These are phyloP conservation scores for Pseudeuparius sepicola DNA, from an alignment of 2,888 invertebrate genomes.

Conservation along the genomic window DNA sequence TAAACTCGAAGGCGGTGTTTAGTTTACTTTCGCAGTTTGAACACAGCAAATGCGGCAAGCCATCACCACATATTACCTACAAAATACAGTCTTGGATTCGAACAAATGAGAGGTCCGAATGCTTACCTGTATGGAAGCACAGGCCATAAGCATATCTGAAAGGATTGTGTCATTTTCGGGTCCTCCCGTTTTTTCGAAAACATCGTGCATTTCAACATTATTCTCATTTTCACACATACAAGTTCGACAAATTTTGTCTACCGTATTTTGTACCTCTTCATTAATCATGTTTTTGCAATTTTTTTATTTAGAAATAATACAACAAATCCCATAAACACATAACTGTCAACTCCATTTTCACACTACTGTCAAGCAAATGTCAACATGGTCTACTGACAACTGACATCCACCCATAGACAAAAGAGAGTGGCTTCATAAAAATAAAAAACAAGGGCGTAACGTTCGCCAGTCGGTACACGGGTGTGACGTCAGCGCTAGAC, in stretches of 20 bases:
- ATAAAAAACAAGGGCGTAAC: too few species aligned
- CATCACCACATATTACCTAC: slow-evolving; percentile 34
- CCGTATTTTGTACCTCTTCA: slow-evolving; percentile 28
- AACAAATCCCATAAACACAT: neutral
- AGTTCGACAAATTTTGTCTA: slow-evolving; percentile 39
- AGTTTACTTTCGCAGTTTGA: slow-evolving; percentile 35
- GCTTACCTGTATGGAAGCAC: slow-evolving; percentile 37
- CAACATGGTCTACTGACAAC: too few species aligned
- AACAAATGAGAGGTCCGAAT: slow-evolving; percentile 3
- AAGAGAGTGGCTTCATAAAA: too few species aligned
- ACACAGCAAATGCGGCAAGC: slow-evolving; percentile 36
- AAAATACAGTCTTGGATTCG: slow-evolving; percentile 13
- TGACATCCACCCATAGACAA: too few species aligned
- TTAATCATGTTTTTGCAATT: slow-evolving; percentile 27
- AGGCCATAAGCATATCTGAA: slow-evolving; percentile 38
- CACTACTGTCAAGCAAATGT: too few species aligned
- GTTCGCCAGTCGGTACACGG: too few species aligned
- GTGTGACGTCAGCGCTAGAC: too few species aligned
- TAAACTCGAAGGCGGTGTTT: slow-evolving; percentile 36
- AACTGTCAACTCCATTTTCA: neutral
- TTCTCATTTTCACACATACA: slow-evolving; percentile 35
- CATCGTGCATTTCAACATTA: slow-evolving; percentile 34
- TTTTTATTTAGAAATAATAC: neutral
- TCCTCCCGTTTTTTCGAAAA: slow-evolving; percentile 34
- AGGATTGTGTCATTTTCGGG: slow-evolving; percentile 30